phyloP scores from a whole-genome alignment of 2,797 vertebrate species.

The Carduelis carduelis region DNA sequence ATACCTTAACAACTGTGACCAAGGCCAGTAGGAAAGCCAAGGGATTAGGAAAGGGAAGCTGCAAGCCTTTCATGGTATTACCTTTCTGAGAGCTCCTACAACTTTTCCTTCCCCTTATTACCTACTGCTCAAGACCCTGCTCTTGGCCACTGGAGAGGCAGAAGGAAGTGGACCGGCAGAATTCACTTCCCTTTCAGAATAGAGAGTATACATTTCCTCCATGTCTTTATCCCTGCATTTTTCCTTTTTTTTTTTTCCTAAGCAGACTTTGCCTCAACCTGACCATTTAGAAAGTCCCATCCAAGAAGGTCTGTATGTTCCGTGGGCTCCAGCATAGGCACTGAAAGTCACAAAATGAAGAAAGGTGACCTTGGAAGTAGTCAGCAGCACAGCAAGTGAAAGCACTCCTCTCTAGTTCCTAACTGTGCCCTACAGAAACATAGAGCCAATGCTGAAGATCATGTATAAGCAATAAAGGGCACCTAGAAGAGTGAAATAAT shows the following conservation, averaged over 20 bases:
- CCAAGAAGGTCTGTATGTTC: neutral
- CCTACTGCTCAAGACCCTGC: neutral
- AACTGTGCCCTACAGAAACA: neutral
- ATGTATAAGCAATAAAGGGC: neutral
- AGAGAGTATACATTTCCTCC: neutral
- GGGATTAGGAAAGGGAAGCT: neutral
- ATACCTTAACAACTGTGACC: neutral
- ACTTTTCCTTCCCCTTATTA: neutral
- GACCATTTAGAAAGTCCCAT: neutral
- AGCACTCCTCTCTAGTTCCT: neutral
- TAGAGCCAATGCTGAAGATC: neutral
- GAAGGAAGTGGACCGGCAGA: neutral
- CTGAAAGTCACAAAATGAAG: neutral
- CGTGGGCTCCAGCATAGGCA: accelerated
- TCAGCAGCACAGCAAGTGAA: neutral
- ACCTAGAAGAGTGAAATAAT: neutral
- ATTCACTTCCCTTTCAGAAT: neutral
- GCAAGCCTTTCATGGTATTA: neutral
- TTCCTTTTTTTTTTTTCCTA: neutral
- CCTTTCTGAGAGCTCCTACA: neutral
- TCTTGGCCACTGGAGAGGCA: neutral
- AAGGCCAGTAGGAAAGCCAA: neutral
- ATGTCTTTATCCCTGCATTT: neutral
- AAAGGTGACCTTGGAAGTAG: neutral
- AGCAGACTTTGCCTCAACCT: neutral